These are phyloP conservation scores for Ochlodes sylvanus DNA, from an alignment of 2,888 invertebrate species.

Conservation along the genomic window DNA sequence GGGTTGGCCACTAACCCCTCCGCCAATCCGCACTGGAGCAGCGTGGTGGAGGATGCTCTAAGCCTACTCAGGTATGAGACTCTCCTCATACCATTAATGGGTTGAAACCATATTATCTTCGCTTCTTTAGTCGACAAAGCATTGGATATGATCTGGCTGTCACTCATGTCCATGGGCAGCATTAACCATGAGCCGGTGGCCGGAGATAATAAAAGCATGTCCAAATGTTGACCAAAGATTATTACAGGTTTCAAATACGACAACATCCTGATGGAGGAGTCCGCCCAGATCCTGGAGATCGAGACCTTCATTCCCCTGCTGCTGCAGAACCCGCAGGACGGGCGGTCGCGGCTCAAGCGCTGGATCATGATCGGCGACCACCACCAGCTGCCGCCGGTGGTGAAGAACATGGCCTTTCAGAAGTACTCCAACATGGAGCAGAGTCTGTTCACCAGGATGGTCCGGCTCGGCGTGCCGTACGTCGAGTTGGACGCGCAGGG, in stretches of 20 bases:
- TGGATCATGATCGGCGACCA: constrained; percentile 99
- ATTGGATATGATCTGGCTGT: no score
- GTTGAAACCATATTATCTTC: no score
- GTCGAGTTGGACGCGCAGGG: constrained; percentile 99
- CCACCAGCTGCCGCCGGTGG: constrained; percentile 99
- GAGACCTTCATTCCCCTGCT: constrained; percentile 99
- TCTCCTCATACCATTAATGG: no score
- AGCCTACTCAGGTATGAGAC: no score
- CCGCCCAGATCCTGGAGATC: constrained; percentile 99
- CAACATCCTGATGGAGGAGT: constrained; percentile 99
- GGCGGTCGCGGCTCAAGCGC: constrained; percentile 96
- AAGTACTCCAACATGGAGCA: constrained; percentile 99
- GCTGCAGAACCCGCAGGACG: constrained; percentile 99
- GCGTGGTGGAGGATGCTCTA: no score
- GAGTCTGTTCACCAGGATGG: constrained; percentile 97
- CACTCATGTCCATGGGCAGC: no score
- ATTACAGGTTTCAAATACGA: constrained; percentile 95
- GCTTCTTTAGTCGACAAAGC: no score
- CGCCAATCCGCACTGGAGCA: no score
- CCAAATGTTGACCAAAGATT: no score
- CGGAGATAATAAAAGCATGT: no score
- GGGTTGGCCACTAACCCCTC: no score
- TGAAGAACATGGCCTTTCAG: constrained; percentile 99
- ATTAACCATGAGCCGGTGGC: no score
- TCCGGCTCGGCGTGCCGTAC: constrained; percentile 97